Conservation (phyloP, 2,888 invertebrate species). For the Atethmia centrago region DNA sequence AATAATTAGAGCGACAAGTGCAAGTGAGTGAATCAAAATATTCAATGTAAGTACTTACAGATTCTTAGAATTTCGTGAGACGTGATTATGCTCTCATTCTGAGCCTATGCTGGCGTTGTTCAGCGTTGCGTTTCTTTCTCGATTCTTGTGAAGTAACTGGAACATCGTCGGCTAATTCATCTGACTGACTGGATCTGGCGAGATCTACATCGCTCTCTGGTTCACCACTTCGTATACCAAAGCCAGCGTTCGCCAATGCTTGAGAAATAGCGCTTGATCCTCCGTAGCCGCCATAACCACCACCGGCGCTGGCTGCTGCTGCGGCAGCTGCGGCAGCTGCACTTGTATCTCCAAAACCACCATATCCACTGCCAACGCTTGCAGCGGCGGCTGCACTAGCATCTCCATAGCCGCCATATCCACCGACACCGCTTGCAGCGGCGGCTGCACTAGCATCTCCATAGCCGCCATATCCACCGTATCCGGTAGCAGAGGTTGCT, state of each 20-base stretch:
- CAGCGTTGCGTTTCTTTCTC: conserved; percentile 60
- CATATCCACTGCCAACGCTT: background rate
- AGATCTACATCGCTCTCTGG: conserved; percentile 38
- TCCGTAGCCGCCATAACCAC: conserved; percentile 52
- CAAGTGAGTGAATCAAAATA: background rate
- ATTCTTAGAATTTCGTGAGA: conserved; percentile 26
- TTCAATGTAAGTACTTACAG: conserved; percentile 48
- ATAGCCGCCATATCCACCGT: conserved; percentile 35
- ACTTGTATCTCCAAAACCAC: conserved; percentile 29
- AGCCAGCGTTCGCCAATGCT: conserved; percentile 54
- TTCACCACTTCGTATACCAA: conserved; percentile 53
- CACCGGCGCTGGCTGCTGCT: conserved; percentile 36
- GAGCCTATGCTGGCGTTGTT: conserved; percentile 34
- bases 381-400: conserved; percentile 6
- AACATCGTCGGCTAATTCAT: conserved; percentile 21
- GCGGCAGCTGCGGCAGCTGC: conserved; percentile 25
- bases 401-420: conserved; percentile 17
- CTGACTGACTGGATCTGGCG: conserved; percentile 1
- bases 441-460: conserved; percentile 19
- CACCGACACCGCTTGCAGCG: background rate
- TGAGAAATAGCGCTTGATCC: conserved; percentile 57
- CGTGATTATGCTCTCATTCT: conserved; percentile 61
- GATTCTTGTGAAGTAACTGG: conserved; percentile 23
- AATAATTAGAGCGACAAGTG: background rate
- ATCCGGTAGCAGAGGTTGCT: background rate